Evolutionary conservation across 2,113 vertebrate species (phyloP).

Genomic region (Barbus barbus): DNA sequence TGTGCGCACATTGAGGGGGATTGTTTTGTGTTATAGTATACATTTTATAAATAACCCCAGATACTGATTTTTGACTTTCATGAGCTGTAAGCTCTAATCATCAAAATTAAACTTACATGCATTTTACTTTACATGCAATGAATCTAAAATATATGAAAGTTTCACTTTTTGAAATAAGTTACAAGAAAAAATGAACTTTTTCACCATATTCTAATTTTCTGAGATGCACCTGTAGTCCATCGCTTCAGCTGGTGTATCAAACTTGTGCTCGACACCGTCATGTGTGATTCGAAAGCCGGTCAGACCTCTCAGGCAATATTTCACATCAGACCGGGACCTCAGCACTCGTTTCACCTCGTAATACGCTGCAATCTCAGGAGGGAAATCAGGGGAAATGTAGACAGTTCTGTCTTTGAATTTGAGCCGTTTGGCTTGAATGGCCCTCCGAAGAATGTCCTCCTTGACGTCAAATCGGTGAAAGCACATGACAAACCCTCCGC

Average conservation of each 20-base stretch:
- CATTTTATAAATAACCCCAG: no score
- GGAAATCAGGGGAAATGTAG: neutral
- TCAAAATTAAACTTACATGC: no score
- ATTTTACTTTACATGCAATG: no score
- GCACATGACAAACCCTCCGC: neutral
- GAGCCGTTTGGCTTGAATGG: neutral
- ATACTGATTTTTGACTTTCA: no score
- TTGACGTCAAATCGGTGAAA: neutral
- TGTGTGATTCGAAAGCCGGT: neutral
- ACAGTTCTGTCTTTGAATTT: neutral
- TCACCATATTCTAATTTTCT: no score
- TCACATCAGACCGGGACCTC: neutral
- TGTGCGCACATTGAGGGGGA: no score
- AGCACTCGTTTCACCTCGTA: neutral
- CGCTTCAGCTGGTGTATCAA: neutral
- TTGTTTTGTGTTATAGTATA: no score
- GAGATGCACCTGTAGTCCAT: no score
- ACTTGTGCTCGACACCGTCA: neutral
- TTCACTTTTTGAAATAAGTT: no score
- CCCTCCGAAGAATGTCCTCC: neutral
- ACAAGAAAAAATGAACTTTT: no score
- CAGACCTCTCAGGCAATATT: neutral
- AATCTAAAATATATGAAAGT: no score
- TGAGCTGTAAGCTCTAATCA: no score
- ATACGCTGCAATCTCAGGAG: neutral